These are phyloP conservation scores for Podiceps cristatus DNA, from an alignment of 2,113 vertebrate genomes.

Conservation along the genomic window DNA sequence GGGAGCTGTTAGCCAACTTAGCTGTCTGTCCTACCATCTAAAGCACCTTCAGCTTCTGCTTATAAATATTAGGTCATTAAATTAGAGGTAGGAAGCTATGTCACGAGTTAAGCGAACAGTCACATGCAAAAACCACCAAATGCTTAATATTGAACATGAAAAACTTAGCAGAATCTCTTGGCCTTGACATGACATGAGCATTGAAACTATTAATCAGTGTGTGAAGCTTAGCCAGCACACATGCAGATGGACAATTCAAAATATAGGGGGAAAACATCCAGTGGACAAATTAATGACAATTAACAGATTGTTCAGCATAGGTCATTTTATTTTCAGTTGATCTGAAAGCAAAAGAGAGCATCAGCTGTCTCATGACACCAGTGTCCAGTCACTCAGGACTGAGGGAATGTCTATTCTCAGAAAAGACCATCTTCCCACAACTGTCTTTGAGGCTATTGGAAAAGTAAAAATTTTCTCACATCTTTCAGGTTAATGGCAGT, in stretches of 20 bases:
- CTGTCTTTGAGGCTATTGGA: not conserved
- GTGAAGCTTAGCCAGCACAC: slow-evolving; percentile 28
- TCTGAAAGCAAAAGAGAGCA: not conserved
- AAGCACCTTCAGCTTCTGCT: not conserved
- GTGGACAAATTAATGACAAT: slow-evolving; percentile 38
- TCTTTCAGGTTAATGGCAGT: not conserved
- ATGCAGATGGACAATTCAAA: slow-evolving; percentile 53
- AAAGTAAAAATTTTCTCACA: not conserved
- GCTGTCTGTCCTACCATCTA: not conserved
- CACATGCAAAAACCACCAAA: not conserved
- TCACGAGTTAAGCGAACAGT: not conserved
- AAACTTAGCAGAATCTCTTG: not conserved
- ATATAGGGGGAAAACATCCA: slow-evolving; percentile 4
- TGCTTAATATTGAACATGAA: not conserved
- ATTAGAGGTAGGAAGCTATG: not conserved
- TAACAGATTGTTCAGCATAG: not conserved
- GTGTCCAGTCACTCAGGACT: not conserved
- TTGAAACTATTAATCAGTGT: slow-evolving; percentile 34
- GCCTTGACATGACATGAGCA: not conserved
- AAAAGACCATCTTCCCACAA: not conserved
- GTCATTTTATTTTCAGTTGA: not conserved
- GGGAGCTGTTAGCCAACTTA: not conserved
- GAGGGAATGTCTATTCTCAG: not conserved
- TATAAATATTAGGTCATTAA: not conserved
- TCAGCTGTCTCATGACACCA: not conserved